Percentiles rank a stretch among this genome's conserved stretches.
phyloP scores from a whole-genome alignment of 2,888 invertebrate species.

The Timandra comae region DNA sequence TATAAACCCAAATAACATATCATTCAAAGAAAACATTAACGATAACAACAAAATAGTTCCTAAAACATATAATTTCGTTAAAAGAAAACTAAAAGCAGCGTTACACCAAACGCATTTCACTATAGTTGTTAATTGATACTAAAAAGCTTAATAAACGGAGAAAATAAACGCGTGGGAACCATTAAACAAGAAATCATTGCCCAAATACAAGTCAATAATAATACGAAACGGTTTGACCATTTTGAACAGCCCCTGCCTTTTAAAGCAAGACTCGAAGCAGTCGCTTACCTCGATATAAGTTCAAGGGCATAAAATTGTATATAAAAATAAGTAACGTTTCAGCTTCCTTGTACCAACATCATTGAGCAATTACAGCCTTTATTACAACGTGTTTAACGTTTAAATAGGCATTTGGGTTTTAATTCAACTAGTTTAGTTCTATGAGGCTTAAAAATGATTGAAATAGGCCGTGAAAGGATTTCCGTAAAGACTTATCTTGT shows the following conservation, averaged over 20 bases:
- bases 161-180: slow-evolving; percentile 12
- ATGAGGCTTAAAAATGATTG: slow-evolving; percentile 3
- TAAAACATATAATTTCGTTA: too few relatives aligned
- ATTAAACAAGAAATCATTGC: slow-evolving; percentile 18
- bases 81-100: too few relatives aligned
- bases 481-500: slow-evolving; percentile 13
- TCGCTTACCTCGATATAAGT: slow-evolving; percentile 54
- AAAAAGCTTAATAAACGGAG: slow-evolving; percentile 3
- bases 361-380: slow-evolving; percentile 6
- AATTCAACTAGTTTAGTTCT: too few relatives aligned
- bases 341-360: slow-evolving; percentile 53
- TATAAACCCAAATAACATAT: too few relatives aligned
- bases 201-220: slow-evolving; percentile 25
- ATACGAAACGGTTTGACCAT: slow-evolving; percentile 29
- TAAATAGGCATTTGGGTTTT: too few relatives aligned
- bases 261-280: slow-evolving; percentile 38
- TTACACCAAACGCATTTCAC: too few relatives aligned
- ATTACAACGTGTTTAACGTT: neutral
- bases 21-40: too few relatives aligned
- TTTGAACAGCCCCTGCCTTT: slow-evolving; percentile 40
- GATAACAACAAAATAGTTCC: too few relatives aligned
- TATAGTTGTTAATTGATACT: too few relatives aligned
- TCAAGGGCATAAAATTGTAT: slow-evolving; percentile 59
- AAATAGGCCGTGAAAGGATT: slow-evolving; percentile 11
- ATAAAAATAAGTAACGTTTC: slow-evolving; percentile 46